These are phyloP conservation scores for Zelleria hepariella DNA, from an alignment of 2,888 invertebrate species.

Conservation along the genomic window DNA sequence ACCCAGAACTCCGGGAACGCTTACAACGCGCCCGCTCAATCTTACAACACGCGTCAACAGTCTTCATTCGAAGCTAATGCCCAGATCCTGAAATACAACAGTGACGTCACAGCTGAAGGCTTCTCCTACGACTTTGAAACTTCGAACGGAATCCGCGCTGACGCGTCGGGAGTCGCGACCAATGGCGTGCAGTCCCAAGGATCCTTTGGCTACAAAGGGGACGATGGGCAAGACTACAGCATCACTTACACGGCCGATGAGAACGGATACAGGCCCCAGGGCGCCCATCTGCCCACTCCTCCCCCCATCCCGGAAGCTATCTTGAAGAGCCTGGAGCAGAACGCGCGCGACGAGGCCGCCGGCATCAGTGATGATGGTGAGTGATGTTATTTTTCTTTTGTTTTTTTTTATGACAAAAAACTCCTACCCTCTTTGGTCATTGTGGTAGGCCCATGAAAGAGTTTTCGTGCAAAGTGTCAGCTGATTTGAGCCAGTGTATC, in stretches of 20 bases:
- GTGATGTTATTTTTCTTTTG: constrained; percentile 17
- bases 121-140: constrained; percentile 64
- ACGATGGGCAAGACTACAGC: constrained; percentile 65
- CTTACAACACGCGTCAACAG: constrained; percentile 19
- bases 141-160: constrained; percentile 63
- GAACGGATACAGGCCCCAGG: constrained; percentile 60
- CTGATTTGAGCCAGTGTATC: too few relatives aligned
- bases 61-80: constrained; percentile 49
- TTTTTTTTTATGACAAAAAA: background rate
- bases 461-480: too few relatives aligned
- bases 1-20: constrained; percentile 27
- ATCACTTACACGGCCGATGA: constrained; percentile 65
- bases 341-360: constrained; percentile 64
- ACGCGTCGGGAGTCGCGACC: constrained; percentile 57
- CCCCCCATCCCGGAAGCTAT: constrained; percentile 65
- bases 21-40: constrained; percentile 27
- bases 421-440: too few relatives aligned
- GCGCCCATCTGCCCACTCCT: constrained; percentile 62
- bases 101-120: constrained; percentile 58
- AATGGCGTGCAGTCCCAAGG: constrained; percentile 65
- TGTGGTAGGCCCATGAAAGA: too few relatives aligned
- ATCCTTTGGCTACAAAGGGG: constrained; percentile 62
- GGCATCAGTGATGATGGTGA: constrained; percentile 64
- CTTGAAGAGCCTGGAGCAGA: constrained; percentile 62
- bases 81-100: constrained; percentile 54